Evolutionary conservation across 2,113 vertebrate genomes (phyloP).

Genomic region (Cinclus cinclus): DNA sequence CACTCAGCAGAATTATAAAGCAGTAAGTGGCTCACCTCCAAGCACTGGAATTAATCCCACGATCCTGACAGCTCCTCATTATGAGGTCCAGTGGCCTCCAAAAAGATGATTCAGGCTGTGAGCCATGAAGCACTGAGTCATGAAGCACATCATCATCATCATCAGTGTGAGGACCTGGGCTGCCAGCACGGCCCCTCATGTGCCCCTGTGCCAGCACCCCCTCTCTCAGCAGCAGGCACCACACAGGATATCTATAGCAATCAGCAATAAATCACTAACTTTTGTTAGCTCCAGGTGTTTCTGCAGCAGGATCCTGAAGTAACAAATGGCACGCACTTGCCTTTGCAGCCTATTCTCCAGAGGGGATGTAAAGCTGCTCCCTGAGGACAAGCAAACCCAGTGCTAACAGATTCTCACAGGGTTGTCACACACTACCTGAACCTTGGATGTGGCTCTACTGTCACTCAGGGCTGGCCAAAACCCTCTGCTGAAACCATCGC

Average conservation of each 20-base stretch:
- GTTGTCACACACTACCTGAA: accelerated
- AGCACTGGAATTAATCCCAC: background rate
- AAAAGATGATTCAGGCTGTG: background rate
- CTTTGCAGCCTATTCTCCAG: background rate
- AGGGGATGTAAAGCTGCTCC: background rate
- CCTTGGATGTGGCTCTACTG: background rate
- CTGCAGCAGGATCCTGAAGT: background rate
- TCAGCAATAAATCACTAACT: background rate
- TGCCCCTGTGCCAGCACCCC: background rate
- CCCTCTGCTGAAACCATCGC: accelerated
- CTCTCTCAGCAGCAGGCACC: background rate
- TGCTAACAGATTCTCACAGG: background rate
- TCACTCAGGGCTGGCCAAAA: background rate
- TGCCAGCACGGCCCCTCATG: accelerated
- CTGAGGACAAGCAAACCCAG: background rate
- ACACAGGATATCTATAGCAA: accelerated
- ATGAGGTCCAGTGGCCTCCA: background rate
- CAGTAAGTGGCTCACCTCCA: background rate
- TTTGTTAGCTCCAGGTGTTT: background rate
- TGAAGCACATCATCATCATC: accelerated
- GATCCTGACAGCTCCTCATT: background rate
- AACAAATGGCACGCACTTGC: accelerated
- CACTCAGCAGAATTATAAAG: background rate
- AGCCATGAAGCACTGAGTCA: background rate
- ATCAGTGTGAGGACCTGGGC: accelerated